Evolutionary conservation across 2,888 invertebrate species (phyloP).

Genomic region (Boloria euphrosyne): DNA sequence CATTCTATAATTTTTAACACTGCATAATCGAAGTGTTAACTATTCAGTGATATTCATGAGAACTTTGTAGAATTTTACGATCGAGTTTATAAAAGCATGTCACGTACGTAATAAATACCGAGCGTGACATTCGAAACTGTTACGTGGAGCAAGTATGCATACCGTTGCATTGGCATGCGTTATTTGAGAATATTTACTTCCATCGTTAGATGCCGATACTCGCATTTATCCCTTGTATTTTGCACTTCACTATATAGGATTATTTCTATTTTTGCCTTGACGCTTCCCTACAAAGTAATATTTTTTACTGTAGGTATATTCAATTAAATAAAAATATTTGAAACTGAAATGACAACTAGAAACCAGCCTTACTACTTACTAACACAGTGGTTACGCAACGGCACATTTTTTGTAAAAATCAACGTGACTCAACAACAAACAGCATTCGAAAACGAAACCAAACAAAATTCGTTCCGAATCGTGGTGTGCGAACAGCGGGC

Average conservation of each 20-base stretch:
- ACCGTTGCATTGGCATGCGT: conserved; percentile 11
- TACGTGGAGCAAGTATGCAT: conserved; percentile 17
- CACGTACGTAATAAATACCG: conserved; percentile 35
- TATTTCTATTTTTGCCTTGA: too few species aligned
- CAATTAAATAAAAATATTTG: neutral
- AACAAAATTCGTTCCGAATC: conserved; percentile 72
- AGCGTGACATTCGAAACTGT: conserved; percentile 31
- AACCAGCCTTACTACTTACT: neutral
- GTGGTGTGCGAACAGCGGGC: conserved; percentile 48
- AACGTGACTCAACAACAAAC: conserved; percentile 72
- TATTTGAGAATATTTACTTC: conserved; percentile 13
- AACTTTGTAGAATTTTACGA: conserved; percentile 11
- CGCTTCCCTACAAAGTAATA: too few species aligned
- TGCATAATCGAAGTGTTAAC: too few species aligned
- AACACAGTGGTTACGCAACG: conserved; percentile 24
- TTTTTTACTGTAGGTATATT: too few species aligned
- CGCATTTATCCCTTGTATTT: too few species aligned
- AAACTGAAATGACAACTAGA: neutral
- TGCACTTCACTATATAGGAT: too few species aligned
- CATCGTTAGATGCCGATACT: neutral
- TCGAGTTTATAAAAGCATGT: conserved; percentile 12
- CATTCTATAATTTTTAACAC: too few species aligned
- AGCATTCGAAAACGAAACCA: conserved; percentile 78
- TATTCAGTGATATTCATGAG: neutral
- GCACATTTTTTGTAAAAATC: conserved; percentile 51